Conservation (phyloP, 2,888 invertebrate species). For the Matsumyia berberina region DNA sequence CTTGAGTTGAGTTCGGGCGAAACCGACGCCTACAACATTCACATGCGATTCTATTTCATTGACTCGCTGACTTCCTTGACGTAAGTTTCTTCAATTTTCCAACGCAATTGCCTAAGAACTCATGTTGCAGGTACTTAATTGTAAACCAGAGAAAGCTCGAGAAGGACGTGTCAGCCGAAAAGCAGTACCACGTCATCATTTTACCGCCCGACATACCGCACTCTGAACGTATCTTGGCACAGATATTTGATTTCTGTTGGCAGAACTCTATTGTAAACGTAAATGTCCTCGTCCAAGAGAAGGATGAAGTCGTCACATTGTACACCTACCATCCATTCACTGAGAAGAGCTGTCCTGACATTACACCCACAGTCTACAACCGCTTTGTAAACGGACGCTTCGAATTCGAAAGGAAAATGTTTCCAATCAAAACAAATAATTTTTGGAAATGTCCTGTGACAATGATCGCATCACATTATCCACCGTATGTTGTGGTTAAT, state of each 20-base stretch:
- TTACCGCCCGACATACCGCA: neutral
- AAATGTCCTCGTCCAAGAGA: neutral
- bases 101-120: neutral
- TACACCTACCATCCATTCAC: constrained; percentile 35
- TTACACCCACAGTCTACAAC: neutral
- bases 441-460: constrained; percentile 23
- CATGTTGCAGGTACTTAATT: neutral
- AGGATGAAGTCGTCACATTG: constrained; percentile 19
- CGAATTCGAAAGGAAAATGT: neutral
- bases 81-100: too few relatives aligned
- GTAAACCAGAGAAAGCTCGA: neutral
- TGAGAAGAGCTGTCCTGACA: neutral
- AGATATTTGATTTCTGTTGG: constrained; percentile 1
- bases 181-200: neutral
- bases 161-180: neutral
- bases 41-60: constrained; percentile 1
- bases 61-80: constrained; percentile 15
- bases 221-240: neutral
- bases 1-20: neutral
- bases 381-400: constrained; percentile 23
- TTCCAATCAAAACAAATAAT: constrained; percentile 23
- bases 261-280: constrained; percentile 13
- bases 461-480: neutral
- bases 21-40: constrained; percentile 1
- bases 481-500: neutral